phyloP scores from a whole-genome alignment of 2,888 invertebrate species.

The Drosophila mulleri region DNA sequence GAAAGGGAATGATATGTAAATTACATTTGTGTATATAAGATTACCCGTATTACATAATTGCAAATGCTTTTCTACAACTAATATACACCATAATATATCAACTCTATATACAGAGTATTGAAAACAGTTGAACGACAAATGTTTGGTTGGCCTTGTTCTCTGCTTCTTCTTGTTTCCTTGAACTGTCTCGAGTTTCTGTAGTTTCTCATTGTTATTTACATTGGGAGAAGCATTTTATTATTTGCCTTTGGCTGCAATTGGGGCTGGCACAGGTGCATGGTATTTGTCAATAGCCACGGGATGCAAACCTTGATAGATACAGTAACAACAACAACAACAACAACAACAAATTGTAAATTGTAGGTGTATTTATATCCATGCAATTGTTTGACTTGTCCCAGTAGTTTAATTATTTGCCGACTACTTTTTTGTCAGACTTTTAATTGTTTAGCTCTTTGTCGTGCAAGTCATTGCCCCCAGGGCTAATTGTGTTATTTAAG shows the following conservation, averaged over 20 bases:
- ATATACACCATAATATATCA: background rate
- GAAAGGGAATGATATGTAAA: no score
- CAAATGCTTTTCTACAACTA: background rate
- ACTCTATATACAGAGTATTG: constrained; percentile 1
- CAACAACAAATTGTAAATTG: constrained; percentile 3
- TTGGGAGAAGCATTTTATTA: constrained; percentile 70
- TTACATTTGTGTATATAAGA: no score
- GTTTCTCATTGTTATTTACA: constrained; percentile 68
- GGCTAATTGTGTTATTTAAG: constrained; percentile 31
- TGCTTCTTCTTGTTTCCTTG: constrained; percentile 19
- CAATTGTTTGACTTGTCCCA: constrained; percentile 8
- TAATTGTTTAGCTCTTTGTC: constrained; percentile 52
- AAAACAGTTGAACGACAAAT: constrained; percentile 28
- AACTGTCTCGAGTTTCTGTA: constrained; percentile 35
- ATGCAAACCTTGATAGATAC: constrained; percentile 30
- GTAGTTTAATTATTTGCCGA: constrained; percentile 51
- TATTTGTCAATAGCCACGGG: constrained; percentile 58
- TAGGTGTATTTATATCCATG: constrained; percentile 10
- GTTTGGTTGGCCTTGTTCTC: constrained; percentile 23
- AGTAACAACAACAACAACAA: background rate
- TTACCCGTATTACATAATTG: no score
- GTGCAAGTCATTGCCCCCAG: constrained; percentile 35
- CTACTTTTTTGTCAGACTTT: constrained; percentile 25
- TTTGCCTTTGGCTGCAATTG: constrained; percentile 64
- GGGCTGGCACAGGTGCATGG: constrained; percentile 49